Conservation (phyloP, 2,797 vertebrate genomes). For the Tragopan temminckii region DNA sequence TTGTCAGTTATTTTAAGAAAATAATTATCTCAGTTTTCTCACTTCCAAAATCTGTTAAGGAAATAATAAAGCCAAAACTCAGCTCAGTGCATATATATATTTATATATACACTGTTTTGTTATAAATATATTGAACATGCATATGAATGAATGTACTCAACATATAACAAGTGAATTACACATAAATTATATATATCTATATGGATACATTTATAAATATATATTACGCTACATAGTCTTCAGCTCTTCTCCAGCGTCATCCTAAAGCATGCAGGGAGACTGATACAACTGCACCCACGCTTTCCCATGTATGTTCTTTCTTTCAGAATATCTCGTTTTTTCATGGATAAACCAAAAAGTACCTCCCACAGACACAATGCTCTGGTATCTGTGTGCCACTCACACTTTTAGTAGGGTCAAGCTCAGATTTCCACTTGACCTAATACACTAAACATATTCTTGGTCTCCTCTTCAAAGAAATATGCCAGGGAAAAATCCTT, state of each 20-base stretch:
- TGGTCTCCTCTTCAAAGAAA: neutral
- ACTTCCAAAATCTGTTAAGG: neutral
- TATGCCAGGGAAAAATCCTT: neutral
- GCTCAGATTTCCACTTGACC: neutral
- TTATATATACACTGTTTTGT: neutral
- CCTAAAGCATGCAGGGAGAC: neutral
- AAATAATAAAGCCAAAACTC: neutral
- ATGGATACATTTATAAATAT: neutral
- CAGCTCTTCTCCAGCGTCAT: neutral
- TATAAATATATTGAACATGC: neutral
- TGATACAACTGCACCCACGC: neutral
- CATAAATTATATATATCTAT: neutral
- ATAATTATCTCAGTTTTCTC: neutral
- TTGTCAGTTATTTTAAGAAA: neutral
- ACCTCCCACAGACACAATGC: neutral
- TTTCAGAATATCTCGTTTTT: neutral
- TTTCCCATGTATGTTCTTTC: neutral
- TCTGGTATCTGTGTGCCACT: neutral
- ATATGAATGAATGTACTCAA: neutral
- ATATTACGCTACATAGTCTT: neutral
- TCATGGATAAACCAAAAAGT: fast-evolving
- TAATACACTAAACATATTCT: neutral
- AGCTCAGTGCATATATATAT: neutral
- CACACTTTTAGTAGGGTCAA: neutral
- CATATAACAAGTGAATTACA: neutral